These are phyloP conservation scores for Drosophila sturtevanti DNA, from an alignment of 1,140 invertebrate species.

Conservation along the genomic window DNA sequence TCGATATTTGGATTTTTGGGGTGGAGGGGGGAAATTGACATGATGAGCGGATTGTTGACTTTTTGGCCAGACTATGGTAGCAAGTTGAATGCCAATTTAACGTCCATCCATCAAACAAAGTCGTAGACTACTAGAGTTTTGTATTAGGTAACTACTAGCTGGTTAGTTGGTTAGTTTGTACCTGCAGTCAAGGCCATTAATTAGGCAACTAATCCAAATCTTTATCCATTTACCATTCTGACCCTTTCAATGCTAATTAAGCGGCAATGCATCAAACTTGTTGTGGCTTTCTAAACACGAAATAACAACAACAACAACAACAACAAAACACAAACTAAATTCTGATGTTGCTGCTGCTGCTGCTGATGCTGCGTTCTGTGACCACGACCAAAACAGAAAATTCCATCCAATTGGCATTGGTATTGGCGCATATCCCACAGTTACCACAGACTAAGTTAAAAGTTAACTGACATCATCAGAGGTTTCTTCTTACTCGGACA, in stretches of 20 bases:
- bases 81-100: slow-evolving; percentile 47
- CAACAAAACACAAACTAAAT: slow-evolving; percentile 50
- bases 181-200: slow-evolving; percentile 68
- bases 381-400: slow-evolving; percentile 17
- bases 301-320: too few species aligned
- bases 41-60: slow-evolving; percentile 20
- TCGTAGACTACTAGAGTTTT: too few species aligned
- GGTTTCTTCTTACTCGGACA: slow-evolving; percentile 52
- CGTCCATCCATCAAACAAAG: slow-evolving; percentile 28
- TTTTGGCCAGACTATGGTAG: slow-evolving; percentile 1
- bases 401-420: slow-evolving; percentile 50
- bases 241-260: slow-evolving; percentile 70
- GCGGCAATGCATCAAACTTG: slow-evolving; percentile 73
- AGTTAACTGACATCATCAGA: slow-evolving; percentile 47
- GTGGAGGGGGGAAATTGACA: slow-evolving; percentile 12
- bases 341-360: slow-evolving; percentile 42
- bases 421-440: not conserved
- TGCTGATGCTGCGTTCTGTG: not conserved
- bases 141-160: not conserved
- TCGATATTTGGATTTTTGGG: slow-evolving; percentile 12
- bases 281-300: slow-evolving; percentile 44
- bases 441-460: not conserved
- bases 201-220: slow-evolving; percentile 44
- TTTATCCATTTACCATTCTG: slow-evolving; percentile 1
- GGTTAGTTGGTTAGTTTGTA: not conserved